Base-by-base conservation (phyloP, 2,113 vertebrate species). In the Martes martes region DNA sequence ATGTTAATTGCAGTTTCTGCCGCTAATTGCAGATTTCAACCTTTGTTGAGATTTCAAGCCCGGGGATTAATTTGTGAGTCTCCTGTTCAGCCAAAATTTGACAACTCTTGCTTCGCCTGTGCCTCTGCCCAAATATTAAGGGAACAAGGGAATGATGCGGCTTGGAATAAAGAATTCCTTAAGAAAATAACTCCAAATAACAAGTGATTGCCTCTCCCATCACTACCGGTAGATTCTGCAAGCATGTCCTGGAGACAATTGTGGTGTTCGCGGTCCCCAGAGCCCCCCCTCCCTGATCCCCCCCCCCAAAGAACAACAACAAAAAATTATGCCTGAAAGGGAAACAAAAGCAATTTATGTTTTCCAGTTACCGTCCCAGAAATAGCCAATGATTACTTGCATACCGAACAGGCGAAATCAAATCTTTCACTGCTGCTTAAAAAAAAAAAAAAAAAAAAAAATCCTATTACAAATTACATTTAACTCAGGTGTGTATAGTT, bases 51-150 rank as follows among this genome's bases (percentile, higher is more conserved):
- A 97, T 98, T 96, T 95, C 96, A 97, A 98, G 98, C 98, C 97
- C 98, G 91, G 98, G 98, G 98, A 98, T 99, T 99, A 98, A 99
- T 99, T 99, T 99, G 98, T 98, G 98, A 99, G 96, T 96, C 98
- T 97, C 96, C 97, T 95, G 52, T 97, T 98, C 96, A 92, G 89
- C 98, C 97, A 97, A 98, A 98, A 97, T 95, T 97, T 98, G 98
- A 98, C 98, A 98, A 98, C 93, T 98, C 96, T 96, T 81, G 96
- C 83, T 98, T 97, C 95, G 97, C 95, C 97, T 98, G 95, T 93
- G 55, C 78, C 92, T 96, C 94, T 57, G 98, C 98, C 97, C 96
- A 98, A 98, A 97, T 92, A 97, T 85, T 87, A 84, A 91, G 39
- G 76, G 85, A 97, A 81, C 36, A 28, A 84, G 82, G 97, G 96